Evolutionary conservation across 2,888 invertebrate genomes (phyloP).

Genomic region (Drosophila colorata): DNA sequence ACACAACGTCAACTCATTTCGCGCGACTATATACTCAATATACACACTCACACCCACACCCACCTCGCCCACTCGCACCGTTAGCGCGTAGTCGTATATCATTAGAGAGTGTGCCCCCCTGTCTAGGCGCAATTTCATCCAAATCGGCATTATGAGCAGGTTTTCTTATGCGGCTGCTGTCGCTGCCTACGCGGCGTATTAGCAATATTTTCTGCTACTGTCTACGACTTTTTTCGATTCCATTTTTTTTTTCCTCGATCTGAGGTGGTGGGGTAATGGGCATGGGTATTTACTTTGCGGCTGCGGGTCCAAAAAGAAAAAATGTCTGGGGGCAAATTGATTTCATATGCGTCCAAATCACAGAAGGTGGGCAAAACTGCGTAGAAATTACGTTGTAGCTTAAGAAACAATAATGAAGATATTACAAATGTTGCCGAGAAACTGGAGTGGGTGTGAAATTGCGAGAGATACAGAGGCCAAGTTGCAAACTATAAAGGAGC

Average conservation of each 20-base stretch:
- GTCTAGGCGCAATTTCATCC: constrained; percentile 63
- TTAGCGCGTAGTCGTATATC: constrained; percentile 64
- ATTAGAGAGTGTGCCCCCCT: constrained; percentile 52
- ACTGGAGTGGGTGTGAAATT: not conserved
- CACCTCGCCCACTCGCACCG: constrained; percentile 14
- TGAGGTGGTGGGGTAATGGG: not conserved
- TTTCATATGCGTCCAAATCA: constrained; percentile 50
- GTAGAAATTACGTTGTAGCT: not conserved
- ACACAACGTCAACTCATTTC: constrained; percentile 34
- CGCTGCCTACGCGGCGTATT: constrained; percentile 70
- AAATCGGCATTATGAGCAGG: constrained; percentile 72
- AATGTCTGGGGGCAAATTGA: constrained; percentile 55
- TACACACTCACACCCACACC: constrained; percentile 30
- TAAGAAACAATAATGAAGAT: constrained; percentile 14
- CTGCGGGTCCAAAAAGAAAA: constrained; percentile 41
- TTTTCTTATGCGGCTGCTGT: constrained; percentile 46
- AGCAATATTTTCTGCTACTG: constrained; percentile 72
- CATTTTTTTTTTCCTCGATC: constrained; percentile 5
- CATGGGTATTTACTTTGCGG: constrained; percentile 46
- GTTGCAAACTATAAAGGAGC: not conserved
- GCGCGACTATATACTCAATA: constrained; percentile 41
- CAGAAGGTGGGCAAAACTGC: not conserved
- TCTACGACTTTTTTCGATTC: constrained; percentile 57
- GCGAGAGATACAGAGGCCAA: not conserved
- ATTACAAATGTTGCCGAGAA: not conserved